Percentiles rank a stretch among this genome's conserved stretches.
phyloP scores from a whole-genome alignment of 1,140 invertebrate genomes.

The Drosophila seguyi region DNA sequence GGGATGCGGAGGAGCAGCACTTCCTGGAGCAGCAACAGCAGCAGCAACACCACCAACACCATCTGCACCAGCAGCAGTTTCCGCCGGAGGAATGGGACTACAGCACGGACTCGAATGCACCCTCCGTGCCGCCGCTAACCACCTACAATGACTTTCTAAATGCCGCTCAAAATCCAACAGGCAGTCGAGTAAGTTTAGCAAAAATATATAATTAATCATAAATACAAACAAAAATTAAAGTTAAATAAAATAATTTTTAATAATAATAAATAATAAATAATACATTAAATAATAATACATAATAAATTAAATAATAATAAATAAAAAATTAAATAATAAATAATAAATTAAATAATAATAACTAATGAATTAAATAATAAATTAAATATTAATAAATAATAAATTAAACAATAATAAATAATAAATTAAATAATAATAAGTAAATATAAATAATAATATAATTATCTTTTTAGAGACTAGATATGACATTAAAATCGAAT shows the following conservation, averaged over 20 bases:
- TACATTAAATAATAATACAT: too few species aligned
- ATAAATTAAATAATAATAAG: too few species aligned
- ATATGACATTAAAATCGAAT: background rate
- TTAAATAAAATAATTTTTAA: background rate
- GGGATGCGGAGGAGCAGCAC: conserved; percentile 14
- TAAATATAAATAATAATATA: background rate
- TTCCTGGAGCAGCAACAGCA: background rate
- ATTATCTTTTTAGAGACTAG: background rate
- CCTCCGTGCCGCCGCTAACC: background rate
- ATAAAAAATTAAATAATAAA: too few species aligned
- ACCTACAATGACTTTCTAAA: conserved; percentile 61
- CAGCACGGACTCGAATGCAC: background rate
- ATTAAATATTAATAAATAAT: too few species aligned
- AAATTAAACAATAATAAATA: too few species aligned
- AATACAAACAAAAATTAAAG: background rate
- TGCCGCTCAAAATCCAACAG: conserved; percentile 33
- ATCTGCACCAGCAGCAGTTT: conserved; percentile 24
- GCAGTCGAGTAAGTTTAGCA: conserved; percentile 52
- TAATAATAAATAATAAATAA: background rate
- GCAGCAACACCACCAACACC: background rate
- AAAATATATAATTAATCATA: background rate
- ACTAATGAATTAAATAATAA: too few species aligned
- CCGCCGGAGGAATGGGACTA: conserved; percentile 1
- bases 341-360: too few species aligned
- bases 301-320: too few species aligned